Conservation (phyloP, 2,113 vertebrate genomes). For the Planiliza haematocheilus region DNA sequence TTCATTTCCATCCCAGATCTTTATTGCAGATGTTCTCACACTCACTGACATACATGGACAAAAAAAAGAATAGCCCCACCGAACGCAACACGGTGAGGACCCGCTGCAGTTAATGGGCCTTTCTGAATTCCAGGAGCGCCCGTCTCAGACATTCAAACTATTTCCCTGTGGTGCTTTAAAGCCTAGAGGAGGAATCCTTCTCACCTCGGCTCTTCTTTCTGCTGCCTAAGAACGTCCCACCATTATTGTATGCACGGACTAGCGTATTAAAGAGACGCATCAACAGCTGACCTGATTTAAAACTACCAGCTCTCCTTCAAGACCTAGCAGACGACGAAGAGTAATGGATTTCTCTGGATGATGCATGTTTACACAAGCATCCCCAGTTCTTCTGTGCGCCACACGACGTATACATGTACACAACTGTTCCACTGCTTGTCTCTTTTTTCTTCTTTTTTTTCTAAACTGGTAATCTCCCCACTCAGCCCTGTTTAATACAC, state of each 20-base stretch:
- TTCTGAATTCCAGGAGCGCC: constrained; percentile 59
- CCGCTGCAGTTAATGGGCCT: constrained; percentile 38
- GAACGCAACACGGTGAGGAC: constrained; percentile 5
- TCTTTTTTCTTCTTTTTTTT: constrained; percentile 19
- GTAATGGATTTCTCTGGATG: constrained; percentile 29
- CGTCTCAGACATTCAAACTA: constrained; percentile 67
- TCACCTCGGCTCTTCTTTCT: constrained; percentile 27
- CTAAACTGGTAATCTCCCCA: constrained; percentile 36
- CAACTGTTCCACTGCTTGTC: constrained; percentile 34
- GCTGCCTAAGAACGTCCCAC: constrained; percentile 33
- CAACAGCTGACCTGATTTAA: constrained; percentile 23
- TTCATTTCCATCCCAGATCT: constrained; percentile 39
- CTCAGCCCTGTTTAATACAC: constrained; percentile 51
- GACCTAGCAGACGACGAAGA: constrained; percentile 4
- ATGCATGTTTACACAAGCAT: constrained; percentile 42
- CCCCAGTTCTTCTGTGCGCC: background rate
- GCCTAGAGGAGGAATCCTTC: constrained; percentile 33
- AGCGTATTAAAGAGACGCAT: constrained; percentile 19
- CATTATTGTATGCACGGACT: constrained; percentile 40
- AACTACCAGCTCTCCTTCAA: background rate
- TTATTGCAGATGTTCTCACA: constrained; percentile 50
- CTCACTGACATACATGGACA: too few species aligned
- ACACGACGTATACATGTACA: constrained; percentile 6
- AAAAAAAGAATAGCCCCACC: constrained; percentile 21
- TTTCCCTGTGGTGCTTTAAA: constrained; percentile 52